phyloP scores from a whole-genome alignment of 2,113 vertebrate genomes.

The Coptodon rendalli region DNA sequence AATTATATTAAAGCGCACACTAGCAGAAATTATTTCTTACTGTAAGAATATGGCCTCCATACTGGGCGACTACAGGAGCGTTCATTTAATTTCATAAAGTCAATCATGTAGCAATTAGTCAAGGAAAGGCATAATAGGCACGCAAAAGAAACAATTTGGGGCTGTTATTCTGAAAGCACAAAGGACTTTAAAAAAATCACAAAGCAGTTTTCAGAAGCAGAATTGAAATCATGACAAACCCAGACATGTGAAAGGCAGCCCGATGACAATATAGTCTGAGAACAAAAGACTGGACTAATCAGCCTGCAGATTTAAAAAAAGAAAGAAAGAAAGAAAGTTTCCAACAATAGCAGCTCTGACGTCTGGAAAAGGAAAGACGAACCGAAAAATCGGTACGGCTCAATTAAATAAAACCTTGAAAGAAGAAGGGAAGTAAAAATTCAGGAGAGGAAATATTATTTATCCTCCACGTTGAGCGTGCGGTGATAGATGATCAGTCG shows the following conservation, averaged over 20 bases:
- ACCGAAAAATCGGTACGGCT: slow-evolving; percentile 28
- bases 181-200: slow-evolving; percentile 41
- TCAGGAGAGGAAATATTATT: not conserved
- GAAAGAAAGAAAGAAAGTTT: slow-evolving; percentile 9
- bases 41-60: not conserved
- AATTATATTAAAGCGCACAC: not conserved
- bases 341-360: slow-evolving; percentile 40
- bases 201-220: slow-evolving; percentile 39
- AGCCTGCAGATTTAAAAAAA: slow-evolving; percentile 22
- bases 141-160: slow-evolving; percentile 33
- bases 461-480: not conserved
- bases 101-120: slow-evolving; percentile 51
- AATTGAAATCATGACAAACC: slow-evolving; percentile 46
- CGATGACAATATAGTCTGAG: slow-evolving; percentile 17
- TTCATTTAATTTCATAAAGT: slow-evolving; percentile 40
- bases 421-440: not conserved
- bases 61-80: not conserved
- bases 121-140: slow-evolving; percentile 6
- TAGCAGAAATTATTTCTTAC: not conserved
- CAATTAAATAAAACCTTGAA: slow-evolving; percentile 11
- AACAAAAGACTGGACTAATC: slow-evolving; percentile 58
- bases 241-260: slow-evolving; percentile 38
- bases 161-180: slow-evolving; percentile 40
- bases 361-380: slow-evolving; percentile 70
- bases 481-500: not conserved